Percentiles rank a stretch among this genome's conserved stretches.
Conservation (phyloP, 2,888 invertebrate species). For the Conomelus anceps region DNA sequence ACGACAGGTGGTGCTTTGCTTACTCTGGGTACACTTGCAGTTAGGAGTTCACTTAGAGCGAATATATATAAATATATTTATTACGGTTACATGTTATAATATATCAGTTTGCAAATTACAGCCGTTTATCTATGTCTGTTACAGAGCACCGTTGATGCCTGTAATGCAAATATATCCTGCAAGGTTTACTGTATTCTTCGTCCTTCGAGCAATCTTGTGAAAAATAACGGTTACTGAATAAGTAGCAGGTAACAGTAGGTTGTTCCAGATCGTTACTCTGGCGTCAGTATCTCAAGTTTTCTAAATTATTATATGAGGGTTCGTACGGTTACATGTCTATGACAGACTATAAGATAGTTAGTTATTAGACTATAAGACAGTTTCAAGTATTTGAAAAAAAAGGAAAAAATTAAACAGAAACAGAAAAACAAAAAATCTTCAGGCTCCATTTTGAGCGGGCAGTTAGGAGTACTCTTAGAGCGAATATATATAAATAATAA, state of each 20-base stretch:
- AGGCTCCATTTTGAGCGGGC: too few species aligned
- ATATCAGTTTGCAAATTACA: neutral
- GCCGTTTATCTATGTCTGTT: neutral
- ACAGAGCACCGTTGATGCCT: neutral
- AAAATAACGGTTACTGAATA: neutral
- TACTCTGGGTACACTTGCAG: neutral
- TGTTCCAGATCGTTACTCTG: neutral
- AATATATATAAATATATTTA: neutral
- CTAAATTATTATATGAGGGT: too few species aligned
- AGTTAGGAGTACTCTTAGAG: too few species aligned
- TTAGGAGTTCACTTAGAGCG: neutral
- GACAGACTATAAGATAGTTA: too few species aligned
- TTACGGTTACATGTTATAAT: neutral
- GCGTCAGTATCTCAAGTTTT: too few species aligned
- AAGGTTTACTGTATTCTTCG: neutral
- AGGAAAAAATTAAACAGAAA: too few species aligned
- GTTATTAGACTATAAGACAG: too few species aligned
- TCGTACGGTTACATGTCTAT: too few species aligned
- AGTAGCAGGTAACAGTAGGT: neutral
- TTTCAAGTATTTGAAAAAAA: too few species aligned
- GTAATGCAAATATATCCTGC: neutral
- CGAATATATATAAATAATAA: too few species aligned
- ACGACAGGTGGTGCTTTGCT: neutral
- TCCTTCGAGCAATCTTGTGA: neutral
- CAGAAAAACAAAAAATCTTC: too few species aligned